Percentiles rank a stretch among this genome's conserved stretches.
phyloP scores from a whole-genome alignment of 1,140 invertebrate species.

The Hypsibius dujardini region DNA sequence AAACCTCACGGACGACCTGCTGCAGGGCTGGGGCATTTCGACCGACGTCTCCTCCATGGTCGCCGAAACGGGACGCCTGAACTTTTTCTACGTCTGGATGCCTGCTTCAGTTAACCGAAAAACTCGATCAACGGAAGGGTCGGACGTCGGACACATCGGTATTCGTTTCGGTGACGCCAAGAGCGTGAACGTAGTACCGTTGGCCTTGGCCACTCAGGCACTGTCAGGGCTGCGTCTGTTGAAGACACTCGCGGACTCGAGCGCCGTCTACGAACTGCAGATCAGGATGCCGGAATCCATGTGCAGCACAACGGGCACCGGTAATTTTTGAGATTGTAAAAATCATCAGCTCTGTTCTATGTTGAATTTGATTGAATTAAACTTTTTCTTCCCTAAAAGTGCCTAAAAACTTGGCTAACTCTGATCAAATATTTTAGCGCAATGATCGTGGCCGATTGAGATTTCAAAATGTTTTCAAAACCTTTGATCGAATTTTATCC shows the following conservation, averaged over 20 bases:
- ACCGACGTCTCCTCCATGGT: constrained; percentile 20
- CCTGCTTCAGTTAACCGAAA: constrained; percentile 3
- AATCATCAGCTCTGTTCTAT: no score
- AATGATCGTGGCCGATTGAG: no score
- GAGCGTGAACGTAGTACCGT: constrained; percentile 18
- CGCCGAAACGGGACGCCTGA: constrained; percentile 20
- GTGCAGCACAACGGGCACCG: not conserved
- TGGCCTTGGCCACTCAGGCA: constrained; percentile 9
- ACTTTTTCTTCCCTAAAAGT: no score
- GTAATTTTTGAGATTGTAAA: no score
- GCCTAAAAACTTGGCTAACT: no score
- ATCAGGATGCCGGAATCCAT: constrained; percentile 21
- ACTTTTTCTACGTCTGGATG: constrained; percentile 19
- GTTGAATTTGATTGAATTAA: no score
- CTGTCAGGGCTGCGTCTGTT: constrained; percentile 20
- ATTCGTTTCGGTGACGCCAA: constrained; percentile 20
- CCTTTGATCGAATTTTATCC: no score
- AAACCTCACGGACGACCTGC: constrained; percentile 10
- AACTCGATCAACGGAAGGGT: constrained; percentile 16
- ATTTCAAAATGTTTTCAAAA: no score
- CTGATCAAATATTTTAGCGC: no score
- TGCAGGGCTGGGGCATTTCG: constrained; percentile 14
- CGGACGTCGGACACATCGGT: constrained; percentile 15
- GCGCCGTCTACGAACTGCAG: constrained; percentile 20
- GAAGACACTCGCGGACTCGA: constrained; percentile 12